Evolutionary conservation across 2,888 invertebrate genomes (phyloP).

Genomic region (Drosophila picticornis): DNA sequence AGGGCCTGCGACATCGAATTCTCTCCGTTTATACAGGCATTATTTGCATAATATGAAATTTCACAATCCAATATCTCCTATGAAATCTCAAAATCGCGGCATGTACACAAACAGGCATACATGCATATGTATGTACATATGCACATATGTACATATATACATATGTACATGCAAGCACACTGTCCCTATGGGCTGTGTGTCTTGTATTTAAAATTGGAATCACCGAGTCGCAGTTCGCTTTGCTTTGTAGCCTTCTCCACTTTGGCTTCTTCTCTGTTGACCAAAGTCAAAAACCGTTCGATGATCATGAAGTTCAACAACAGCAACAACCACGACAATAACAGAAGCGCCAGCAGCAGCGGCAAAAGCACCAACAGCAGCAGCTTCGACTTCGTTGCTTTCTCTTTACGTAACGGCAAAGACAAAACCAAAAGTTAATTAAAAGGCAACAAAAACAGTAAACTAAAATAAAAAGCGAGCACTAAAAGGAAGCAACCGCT

Average conservation of each 20-base stretch:
- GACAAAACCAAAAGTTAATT: slow-evolving; percentile 71
- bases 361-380: slow-evolving; percentile 13
- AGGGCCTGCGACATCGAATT: slow-evolving; percentile 39
- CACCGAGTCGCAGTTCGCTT: slow-evolving; percentile 17
- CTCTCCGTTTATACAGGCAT: slow-evolving; percentile 29
- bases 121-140: neutral
- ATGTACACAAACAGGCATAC: slow-evolving; percentile 4
- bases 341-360: slow-evolving; percentile 8
- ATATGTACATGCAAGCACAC: slow-evolving; percentile 1
- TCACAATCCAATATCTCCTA: slow-evolving; percentile 63
- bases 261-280: slow-evolving; percentile 61
- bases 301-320: slow-evolving; percentile 75
- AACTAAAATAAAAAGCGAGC: slow-evolving; percentile 56
- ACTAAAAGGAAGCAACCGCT: slow-evolving; percentile 55
- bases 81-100: slow-evolving; percentile 33
- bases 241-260: slow-evolving; percentile 46
- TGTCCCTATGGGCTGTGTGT: slow-evolving; percentile 11
- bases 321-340: slow-evolving; percentile 22
- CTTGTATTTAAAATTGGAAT: slow-evolving; percentile 57
- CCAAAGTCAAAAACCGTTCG: slow-evolving; percentile 76
- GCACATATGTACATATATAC: neutral
- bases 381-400: slow-evolving; percentile 59
- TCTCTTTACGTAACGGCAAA: slow-evolving; percentile 76
- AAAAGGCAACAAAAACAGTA: slow-evolving; percentile 60
- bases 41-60: slow-evolving; percentile 60